Evolutionary conservation across 1,140 invertebrate genomes (phyloP).

Genomic region (Meloidogyne exigua): DNA sequence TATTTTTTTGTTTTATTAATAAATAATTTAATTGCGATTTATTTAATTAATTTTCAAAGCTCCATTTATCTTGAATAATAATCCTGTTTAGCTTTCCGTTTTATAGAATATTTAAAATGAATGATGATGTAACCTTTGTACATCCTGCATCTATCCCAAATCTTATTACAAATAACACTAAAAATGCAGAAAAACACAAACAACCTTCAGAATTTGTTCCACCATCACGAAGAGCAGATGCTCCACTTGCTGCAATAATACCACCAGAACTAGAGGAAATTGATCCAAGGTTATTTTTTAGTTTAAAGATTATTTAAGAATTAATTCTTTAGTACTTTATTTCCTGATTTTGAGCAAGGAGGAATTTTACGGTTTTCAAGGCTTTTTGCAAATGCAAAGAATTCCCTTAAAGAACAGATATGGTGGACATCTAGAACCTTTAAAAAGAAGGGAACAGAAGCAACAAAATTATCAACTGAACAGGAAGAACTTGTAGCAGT

Average conservation of each 20-base stretch:
- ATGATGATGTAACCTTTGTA: neutral
- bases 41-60: no score
- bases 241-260: constrained; percentile 55
- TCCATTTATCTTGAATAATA: no score
- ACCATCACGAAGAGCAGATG: constrained; percentile 50
- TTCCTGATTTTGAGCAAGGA: constrained; percentile 53
- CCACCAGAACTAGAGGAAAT: constrained; percentile 53
- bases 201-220: constrained; percentile 43
- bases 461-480: neutral
- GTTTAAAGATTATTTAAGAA: neutral
- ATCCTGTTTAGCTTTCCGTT: neutral
- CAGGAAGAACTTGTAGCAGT: constrained; percentile 12
- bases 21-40: no score
- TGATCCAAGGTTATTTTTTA: constrained; percentile 53
- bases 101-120: neutral
- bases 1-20: no score
- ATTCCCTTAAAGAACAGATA: constrained; percentile 50
- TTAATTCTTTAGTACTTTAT: constrained; percentile 43
- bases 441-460: constrained; percentile 37
- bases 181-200: constrained; percentile 4
- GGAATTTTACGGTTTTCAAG: constrained; percentile 57
- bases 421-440: constrained; percentile 61
- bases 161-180: neutral
- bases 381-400: constrained; percentile 57
- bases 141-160: neutral